Evolutionary conservation across 2,113 vertebrate species (phyloP), one percentile per base, ranked within the genome.

Genomic region (Condylura cristata): DNA sequence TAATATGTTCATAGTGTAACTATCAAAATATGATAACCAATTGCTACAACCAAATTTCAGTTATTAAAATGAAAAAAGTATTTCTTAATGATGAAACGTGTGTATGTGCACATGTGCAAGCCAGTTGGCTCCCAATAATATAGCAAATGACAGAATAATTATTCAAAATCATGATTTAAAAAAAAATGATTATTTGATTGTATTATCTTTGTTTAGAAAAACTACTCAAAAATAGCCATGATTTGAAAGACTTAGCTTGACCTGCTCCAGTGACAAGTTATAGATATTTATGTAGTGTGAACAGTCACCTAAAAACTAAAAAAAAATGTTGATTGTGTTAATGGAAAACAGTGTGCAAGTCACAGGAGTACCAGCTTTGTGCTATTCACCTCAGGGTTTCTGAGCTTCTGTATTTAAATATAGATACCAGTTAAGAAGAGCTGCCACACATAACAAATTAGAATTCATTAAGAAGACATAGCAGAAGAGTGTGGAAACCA

Each of bases 141-240:
- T 66, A 14, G 46, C 9, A 79, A 46, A 61, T 87, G 41, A 41
- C 20, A 72, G 81, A 53, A 78, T 81, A 86, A 58, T 82, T 78
- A 78, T 34, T 95, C 86, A 87, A 90, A 90, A 86, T 60, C 32
- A 86, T 34, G 32, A 51, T 22, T 74, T 90, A 56, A 41, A 85
- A 58, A 74, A 37, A 93, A 18, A 51, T 83, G 58, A 61, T 34
- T 34, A 79, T 74, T 87, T 90, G 61, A 56, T 32, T 65, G 6
- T 16, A 78, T 3, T 86, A 66, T 93, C 56, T 93, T 71, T 78
- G 22, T 51, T 76, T 24, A 87, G n/a, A 89, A 37, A 93, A 71
- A 61, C 83, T 28, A n/a, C 58, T 72, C 51, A 14, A 28, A 94
- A 83, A 71, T 4, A 41, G 41, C 80, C 30, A 66, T 6, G 22